A percentile compares a stretch with the other conserved stretches of the same genome.
Evolutionary conservation across 2,113 vertebrate species (phyloP).

Genomic region (Entomyzon cyanotis): DNA sequence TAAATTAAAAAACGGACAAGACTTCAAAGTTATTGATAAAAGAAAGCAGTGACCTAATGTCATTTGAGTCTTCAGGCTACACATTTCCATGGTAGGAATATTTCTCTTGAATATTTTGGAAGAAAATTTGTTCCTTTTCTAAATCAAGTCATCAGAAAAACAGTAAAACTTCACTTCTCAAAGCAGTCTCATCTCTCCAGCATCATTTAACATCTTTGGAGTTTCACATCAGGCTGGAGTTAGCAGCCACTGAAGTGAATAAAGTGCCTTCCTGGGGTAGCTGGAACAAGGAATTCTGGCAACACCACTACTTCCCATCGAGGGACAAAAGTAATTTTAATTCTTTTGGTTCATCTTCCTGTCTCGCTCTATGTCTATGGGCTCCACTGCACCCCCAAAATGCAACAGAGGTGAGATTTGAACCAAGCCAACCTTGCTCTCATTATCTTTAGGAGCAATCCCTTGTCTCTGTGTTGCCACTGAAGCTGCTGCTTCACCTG

Average conservation of each 20-base stretch:
- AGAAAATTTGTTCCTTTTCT: background rate
- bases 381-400: background rate
- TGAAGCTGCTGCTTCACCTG: background rate
- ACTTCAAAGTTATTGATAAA: constrained; percentile 59
- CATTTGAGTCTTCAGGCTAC: background rate
- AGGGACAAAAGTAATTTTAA: background rate
- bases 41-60: constrained; percentile 42
- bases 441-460: background rate
- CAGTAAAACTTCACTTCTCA: background rate
- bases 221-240: background rate
- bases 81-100: background rate
- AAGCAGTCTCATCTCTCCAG: background rate
- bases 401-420: background rate
- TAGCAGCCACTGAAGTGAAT: background rate
- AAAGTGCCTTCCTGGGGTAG: background rate
- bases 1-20: constrained; percentile 49
- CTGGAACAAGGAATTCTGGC: background rate
- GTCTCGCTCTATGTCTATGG: background rate
- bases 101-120: background rate
- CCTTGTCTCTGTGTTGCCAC: background rate
- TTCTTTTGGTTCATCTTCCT: background rate
- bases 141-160: background rate
- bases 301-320: rapidly evolving
- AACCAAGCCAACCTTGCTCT: background rate
- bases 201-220: background rate